Percentiles rank a stretch among this genome's conserved stretches.
phyloP scores from a whole-genome alignment of 2,797 vertebrate genomes.

The Sebastiscus tertius region DNA sequence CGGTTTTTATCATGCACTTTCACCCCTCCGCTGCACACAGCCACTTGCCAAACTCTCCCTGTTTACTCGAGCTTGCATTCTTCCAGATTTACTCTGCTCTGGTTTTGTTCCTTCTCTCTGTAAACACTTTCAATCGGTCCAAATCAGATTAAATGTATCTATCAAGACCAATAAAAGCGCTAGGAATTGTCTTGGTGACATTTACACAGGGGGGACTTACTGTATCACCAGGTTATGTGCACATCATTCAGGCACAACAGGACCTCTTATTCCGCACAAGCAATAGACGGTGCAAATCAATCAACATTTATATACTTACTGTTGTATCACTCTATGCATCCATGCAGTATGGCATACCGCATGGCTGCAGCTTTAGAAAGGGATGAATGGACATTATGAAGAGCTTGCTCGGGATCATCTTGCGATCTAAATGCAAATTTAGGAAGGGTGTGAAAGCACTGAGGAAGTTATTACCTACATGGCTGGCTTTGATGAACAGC shows the following conservation, averaged over 20 bases:
- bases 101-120: not conserved
- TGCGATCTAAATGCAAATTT: conserved; percentile 82
- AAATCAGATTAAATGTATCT: conserved; percentile 2
- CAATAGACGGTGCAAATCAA: conserved; percentile 45
- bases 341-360: conserved; percentile 11
- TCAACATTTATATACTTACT: conserved; percentile 48
- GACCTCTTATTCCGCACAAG: conserved; percentile 6
- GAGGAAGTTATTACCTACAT: conserved; percentile 82
- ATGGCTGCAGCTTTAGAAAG: conserved; percentile 55
- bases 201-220: conserved; percentile 17
- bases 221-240: not conserved
- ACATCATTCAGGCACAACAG: conserved; percentile 5
- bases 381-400: conserved; percentile 72
- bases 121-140: not conserved
- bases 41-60: conserved; percentile 6
- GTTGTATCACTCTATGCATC: conserved; percentile 36
- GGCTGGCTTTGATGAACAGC: conserved; percentile 82
- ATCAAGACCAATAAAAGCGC: conserved; percentile 8
- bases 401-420: conserved; percentile 70
- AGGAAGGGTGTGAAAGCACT: conserved; percentile 62
- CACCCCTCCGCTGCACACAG: conserved; percentile 4
- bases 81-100: not conserved
- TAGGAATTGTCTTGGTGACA: not conserved
- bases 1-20: conserved; percentile 24
- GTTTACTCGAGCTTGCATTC: conserved; percentile 20